Evolutionary conservation across 2,113 vertebrate genomes (phyloP), one percentile per base, ranked within the genome.

Genomic region (Lontra canadensis): DNA sequence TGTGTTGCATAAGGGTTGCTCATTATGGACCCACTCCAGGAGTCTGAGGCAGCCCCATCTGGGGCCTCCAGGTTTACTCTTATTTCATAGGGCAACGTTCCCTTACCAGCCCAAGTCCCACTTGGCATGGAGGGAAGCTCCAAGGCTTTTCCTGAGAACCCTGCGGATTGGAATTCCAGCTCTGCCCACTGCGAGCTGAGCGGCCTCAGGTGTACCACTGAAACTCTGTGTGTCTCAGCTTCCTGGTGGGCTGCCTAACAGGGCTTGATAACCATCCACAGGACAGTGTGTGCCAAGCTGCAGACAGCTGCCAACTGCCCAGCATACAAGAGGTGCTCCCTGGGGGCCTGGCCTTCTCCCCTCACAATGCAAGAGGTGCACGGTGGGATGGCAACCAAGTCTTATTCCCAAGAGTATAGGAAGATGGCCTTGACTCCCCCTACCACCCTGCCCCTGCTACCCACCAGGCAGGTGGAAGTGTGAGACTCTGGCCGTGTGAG

Each of bases 1-100:
- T 92, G 55, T 52, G 6, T 76, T 96, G n/a, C 73, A 39, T 81
- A 74, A 89, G 52, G 49, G 96, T 47, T 74, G 74, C 95, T 95
- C 93, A 57, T 65, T 88, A 7, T 61, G 87, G 73, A 63, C 69
- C 23, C 57, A 14, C 49, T 65, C 79, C 23, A 61, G 94, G n/a
- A 96, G 73, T 21, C 76, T 52, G 25, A 71, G 96, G 67, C 6
- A 11, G 15, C 79, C 55, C 39, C 4, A 34, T 42, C 47, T 73
- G 69, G 84, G 84, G 81, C 55, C 15, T 88, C 21, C 0, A 26
- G 42, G 34, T 76, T 36, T 14, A 0, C n/a, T 29, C 9, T 69
- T 21, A 1, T 8, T 93, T 89, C 18, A 2, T n/a, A 81, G 90
- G 44, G 7, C 79, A 34, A 12, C 3, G 0, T 67, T 94, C 63